Evolutionary conservation across 35 echinoderm and acorn worm species (phyloP), one percentile per base, ranked within the genome.

Genomic region (Heliocidaris tuberculata): DNA sequence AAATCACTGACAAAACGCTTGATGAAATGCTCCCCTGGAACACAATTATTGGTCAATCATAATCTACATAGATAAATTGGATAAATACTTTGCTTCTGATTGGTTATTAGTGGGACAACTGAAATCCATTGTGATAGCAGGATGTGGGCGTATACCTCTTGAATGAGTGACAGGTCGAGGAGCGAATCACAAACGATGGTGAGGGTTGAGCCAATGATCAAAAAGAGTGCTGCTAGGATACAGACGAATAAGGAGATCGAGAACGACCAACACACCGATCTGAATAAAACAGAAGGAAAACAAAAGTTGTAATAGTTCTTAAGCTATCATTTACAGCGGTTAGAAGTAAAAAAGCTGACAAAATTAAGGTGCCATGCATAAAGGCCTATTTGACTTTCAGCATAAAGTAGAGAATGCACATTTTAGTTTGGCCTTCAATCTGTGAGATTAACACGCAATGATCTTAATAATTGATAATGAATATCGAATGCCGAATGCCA

Each of bases 111-210:
- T 42, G 35, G 35, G 35, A 42, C 35, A 42, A 42, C 35, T 42
- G 35, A 42, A 42, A 42, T 42, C 35, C 35, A 42, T 42, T 42
- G 35, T 42, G 35, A 42, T 42, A 42, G 35, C 52, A 27, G 2
- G 65, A 78, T 78, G 19, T 78, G 65, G 50, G 48, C 48, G n/a
- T 56, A 19, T 48, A 93, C 91, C 91, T 93, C 91, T 52, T 48
- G 91, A 42, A 93, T 93, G 91, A 93, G 9, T 93, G 91, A 93
- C 48, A 93, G 91, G 50, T 93, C 91, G 16, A 93, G 15, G 1
- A 93, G 91, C 47, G 91, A 50, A 49, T 93, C 47, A 93, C 91
- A 93, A n/a, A 49, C 91, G 29, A 93, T 59, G 49, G 91, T 50
- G 29, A 93, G 91, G 91, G 91, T 93, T 9, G 91, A 93, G 17